Conservation (phyloP, 1,140 invertebrate genomes). For the Eupristina koningsbergeri region DNA sequence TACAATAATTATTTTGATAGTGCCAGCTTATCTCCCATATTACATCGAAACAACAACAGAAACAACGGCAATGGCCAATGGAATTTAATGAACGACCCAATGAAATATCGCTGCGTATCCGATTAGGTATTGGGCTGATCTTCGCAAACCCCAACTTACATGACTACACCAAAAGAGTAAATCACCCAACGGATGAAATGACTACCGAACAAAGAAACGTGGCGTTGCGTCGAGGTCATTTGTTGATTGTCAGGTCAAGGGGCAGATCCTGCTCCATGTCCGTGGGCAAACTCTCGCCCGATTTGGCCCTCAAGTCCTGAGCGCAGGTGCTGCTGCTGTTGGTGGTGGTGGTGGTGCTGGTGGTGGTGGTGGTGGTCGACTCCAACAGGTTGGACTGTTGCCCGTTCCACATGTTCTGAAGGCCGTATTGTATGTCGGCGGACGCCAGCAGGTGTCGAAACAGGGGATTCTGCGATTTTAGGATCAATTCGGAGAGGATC, state of each 20-base stretch:
- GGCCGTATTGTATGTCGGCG: constrained; percentile 59
- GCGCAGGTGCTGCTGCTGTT: constrained; percentile 57
- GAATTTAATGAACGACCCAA: not conserved
- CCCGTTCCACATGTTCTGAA: constrained; percentile 28
- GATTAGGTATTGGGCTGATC: constrained; percentile 17
- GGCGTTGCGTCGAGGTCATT: constrained; percentile 57
- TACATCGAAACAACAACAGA: constrained; percentile 20
- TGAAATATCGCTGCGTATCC: not conserved
- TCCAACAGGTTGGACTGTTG: not conserved
- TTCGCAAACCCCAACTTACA: constrained; percentile 11
- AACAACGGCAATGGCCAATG: not conserved
- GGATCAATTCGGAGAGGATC: constrained; percentile 68
- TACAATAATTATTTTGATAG: not conserved
- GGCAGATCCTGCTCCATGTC: constrained; percentile 72
- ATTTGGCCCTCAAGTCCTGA: constrained; percentile 66
- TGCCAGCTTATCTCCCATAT: constrained; percentile 5
- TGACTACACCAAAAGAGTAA: constrained; percentile 31
- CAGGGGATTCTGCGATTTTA: constrained; percentile 67
- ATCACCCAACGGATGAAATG: not conserved
- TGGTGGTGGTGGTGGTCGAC: constrained; percentile 3
- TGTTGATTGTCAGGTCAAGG: constrained; percentile 69
- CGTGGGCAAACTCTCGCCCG: constrained; percentile 57
- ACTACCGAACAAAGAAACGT: not conserved
- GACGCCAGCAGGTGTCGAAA: constrained; percentile 67
- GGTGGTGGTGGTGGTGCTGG: constrained; percentile 49